Base-by-base conservation (phyloP, 2,888 invertebrate species). In the Zhuqinia jingwanae region DNA sequence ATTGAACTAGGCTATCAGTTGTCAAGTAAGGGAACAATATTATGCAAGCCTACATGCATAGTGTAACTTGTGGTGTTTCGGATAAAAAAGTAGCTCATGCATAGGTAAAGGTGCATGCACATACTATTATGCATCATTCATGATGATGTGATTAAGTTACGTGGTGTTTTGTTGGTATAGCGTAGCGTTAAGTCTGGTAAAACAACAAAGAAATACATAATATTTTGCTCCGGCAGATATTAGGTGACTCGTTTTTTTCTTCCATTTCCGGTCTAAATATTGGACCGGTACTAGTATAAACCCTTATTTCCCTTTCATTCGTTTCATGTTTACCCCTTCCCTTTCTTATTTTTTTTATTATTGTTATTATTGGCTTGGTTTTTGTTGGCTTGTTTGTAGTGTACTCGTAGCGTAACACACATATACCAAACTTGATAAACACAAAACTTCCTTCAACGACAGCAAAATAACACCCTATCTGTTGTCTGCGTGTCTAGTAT, bases 261-360 rank as follows among this genome's bases (percentile, higher is more conserved):
- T 56, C 75, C 79, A 79, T 85, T 85, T 85, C 85, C 85, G 85
- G 85, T 85, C 79, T 75, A 63, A 63, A 42, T 30, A 79, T 79
- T 73, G 58, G 78, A 79, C 85, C 79, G 85, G 73, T 79, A 73
- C 85, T 75, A 36, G 60, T 63, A 78, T 85, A 85, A 78, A 56
- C 80, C 47, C 81, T 63, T 78, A 65, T 79, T 56, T 80, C 80
- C 75, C 65, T 65, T 81, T 75, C 75, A n/a, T 80, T 81, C 50
- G 15, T 65, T 70, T 77, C n/a, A 42, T 53, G 65, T n/a, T 79
- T 30, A 50, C 47, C 79, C 45, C 53, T 65, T 79, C 60, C 17
- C n/a, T n/a, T n/a, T n/a, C n/a, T n/a, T n/a, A n/a, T n/a, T n/a
- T n/a, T n/a, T n/a, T n/a, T n/a, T n/a, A n/a, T n/a, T n/a, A n/a